A percentile compares a stretch with the other conserved stretches of the same genome.
Conservation (phyloP, 2,888 invertebrate genomes). For the Chironomus tentans region DNA sequence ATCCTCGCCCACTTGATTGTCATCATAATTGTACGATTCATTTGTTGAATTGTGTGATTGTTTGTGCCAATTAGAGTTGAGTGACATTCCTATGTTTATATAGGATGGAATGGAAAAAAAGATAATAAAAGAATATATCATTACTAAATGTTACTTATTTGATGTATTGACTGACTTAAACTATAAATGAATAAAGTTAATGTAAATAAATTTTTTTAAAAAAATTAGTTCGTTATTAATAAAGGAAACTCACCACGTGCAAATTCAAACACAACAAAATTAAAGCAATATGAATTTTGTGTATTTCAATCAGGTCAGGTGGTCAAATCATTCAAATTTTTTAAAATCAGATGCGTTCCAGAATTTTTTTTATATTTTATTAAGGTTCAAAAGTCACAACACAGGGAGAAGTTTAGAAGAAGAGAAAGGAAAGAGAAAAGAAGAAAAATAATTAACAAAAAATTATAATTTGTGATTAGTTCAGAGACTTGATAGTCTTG, state of each 20-base stretch:
- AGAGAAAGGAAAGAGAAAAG: not conserved
- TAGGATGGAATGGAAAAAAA: slow-evolving; percentile 33
- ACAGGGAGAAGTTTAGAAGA: not conserved
- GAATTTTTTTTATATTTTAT: not conserved
- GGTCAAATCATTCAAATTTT: no score
- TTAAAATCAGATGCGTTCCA: slow-evolving; percentile 2
- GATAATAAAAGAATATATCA: not conserved
- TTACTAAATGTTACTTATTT: not conserved
- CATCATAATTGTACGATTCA: slow-evolving; percentile 51
- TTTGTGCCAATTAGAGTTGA: slow-evolving; percentile 54
- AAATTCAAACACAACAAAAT: slow-evolving; percentile 20
- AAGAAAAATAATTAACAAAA: not conserved
- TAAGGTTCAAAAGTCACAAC: slow-evolving; percentile 2
- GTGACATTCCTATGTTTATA: slow-evolving; percentile 56
- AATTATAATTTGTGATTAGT: not conserved
- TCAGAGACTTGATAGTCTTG: no score
- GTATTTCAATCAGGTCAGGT: no score
- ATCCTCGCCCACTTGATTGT: slow-evolving; percentile 78
- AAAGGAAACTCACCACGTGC: slow-evolving; percentile 25
- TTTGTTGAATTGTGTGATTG: slow-evolving; percentile 37
- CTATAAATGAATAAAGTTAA: not conserved
- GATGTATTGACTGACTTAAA: not conserved
- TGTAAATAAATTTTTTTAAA: slow-evolving; percentile 28
- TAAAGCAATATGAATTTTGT: no score
- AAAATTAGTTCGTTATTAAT: no score